Evolutionary conservation across 1,140 invertebrate genomes (phyloP), one percentile per base, ranked within the genome.

Genomic region (Tetragnatha versicolor): DNA sequence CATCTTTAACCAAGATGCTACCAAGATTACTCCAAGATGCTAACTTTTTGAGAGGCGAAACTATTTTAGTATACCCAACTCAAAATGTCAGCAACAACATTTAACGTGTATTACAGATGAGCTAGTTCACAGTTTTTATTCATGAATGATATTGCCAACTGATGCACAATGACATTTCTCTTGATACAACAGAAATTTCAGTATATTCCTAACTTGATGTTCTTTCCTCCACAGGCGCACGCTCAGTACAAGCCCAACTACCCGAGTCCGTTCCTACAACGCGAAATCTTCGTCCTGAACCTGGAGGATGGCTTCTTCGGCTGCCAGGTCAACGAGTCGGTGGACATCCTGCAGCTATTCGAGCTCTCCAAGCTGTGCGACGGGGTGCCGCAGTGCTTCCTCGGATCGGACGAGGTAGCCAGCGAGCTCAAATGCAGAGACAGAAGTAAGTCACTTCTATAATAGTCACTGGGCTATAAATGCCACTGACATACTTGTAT

Each of bases 221-320:
- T 39, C 49, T 14, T 20, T 0, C 51, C 37, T 1, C 61, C 37
- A 2, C 39, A 80, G 79, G 66, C 65, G 47, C 29, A 66, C 47
- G 80, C 83, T 37, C 81, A 83, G 55, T 83, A 83, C 61, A 53
- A 77, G 25, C 83, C 83, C 1, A 73, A 81, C 42, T 83, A 79
- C 58, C 80, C 81, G 12, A 80, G 63, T 60, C 80, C 81, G 6
- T 80, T 69, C 20, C 37, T 83, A 25, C 81, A 84, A 72, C 88
- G 92, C 87, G 94, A 97, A 90, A 92, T 97, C 87, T 97, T 98
- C 89, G 95, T 97, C 89, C 89, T 98, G 85, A 96, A 97, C 88
- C 90, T 97, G 86, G 95, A 97, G 90, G 94, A 97, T 89, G 95
- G 95, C 83, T 97, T 95, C 87, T 98, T 98, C 88, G 95, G 94